phyloP scores from a whole-genome alignment of 2,888 invertebrate species.

The Trissoscelio sp. region DNA sequence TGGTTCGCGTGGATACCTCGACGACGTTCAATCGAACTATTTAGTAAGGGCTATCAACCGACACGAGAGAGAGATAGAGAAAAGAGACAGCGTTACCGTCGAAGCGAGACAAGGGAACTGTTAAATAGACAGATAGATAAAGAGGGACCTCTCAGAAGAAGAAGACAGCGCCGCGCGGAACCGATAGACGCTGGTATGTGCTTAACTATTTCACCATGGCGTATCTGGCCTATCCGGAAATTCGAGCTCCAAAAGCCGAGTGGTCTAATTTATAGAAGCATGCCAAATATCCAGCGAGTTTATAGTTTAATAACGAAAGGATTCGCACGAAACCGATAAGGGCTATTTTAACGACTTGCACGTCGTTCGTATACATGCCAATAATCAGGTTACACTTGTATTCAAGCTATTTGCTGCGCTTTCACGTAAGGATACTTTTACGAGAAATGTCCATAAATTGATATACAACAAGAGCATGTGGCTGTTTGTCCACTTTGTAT shows the following conservation, averaged over 20 bases:
- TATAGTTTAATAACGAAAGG: constrained; percentile 78
- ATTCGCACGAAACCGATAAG: constrained; percentile 66
- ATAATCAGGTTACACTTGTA: constrained; percentile 68
- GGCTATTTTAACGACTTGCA: constrained; percentile 67
- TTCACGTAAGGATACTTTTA: constrained; percentile 31
- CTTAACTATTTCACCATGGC: constrained; percentile 75
- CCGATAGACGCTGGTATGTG: constrained; percentile 72
- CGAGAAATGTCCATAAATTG: constrained; percentile 54
- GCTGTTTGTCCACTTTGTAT: not conserved
- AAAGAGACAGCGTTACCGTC: not conserved
- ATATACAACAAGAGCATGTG: not conserved
- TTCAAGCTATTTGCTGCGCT: constrained; percentile 56
- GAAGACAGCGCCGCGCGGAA: constrained; percentile 43
- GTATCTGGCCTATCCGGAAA: constrained; percentile 71
- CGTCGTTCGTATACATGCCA: constrained; percentile 60
- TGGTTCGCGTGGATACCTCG: constrained; percentile 70
- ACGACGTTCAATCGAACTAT: constrained; percentile 75
- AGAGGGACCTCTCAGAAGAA: constrained; percentile 25
- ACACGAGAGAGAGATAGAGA: constrained; percentile 28
- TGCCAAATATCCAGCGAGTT: constrained; percentile 75
- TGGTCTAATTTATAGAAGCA: constrained; percentile 78
- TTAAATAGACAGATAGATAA: constrained; percentile 60
- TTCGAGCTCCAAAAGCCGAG: constrained; percentile 71
- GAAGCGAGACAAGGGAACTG: constrained; percentile 23
- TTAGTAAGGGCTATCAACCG: constrained; percentile 73